Percentiles rank a stretch among this genome's conserved stretches.
phyloP scores from a whole-genome alignment of 2,888 invertebrate species.

The Erebia epiphron region DNA sequence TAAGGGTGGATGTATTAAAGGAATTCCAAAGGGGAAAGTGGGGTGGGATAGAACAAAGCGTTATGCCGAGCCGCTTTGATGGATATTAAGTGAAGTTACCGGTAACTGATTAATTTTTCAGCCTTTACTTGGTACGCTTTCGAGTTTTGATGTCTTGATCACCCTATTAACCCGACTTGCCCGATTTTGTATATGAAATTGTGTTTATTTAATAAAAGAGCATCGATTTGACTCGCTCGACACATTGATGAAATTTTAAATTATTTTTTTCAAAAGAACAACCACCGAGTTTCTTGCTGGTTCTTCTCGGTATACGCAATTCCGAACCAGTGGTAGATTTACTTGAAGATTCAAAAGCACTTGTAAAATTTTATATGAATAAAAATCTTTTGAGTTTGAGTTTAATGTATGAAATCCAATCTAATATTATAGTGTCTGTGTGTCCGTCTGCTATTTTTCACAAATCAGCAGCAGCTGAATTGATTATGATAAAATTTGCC shows the following conservation, averaged over 20 bases:
- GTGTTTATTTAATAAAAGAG: not conserved
- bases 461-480: no score
- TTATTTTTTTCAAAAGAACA: no score
- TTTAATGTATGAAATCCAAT: not conserved
- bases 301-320: no score
- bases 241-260: no score
- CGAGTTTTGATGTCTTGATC: conserved; percentile 3
- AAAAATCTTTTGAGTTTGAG: not conserved
- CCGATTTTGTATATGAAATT: not conserved
- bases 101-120: conserved; percentile 34
- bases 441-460: no score
- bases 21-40: conserved; percentile 9
- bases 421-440: no score
- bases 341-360: no score
- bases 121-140: conserved; percentile 14
- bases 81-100: conserved; percentile 31
- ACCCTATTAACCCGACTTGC: conserved; percentile 3
- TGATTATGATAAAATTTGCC: no score
- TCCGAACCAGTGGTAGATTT: no score
- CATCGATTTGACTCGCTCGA: no score
- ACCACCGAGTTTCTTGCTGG: no score
- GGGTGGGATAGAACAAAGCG: conserved; percentile 22
- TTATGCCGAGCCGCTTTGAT: conserved; percentile 28
- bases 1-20: conserved; percentile 14
- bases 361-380: no score